phyloP scores from a whole-genome alignment of 2,797 vertebrate genomes.

The Sebastes itinus region DNA sequence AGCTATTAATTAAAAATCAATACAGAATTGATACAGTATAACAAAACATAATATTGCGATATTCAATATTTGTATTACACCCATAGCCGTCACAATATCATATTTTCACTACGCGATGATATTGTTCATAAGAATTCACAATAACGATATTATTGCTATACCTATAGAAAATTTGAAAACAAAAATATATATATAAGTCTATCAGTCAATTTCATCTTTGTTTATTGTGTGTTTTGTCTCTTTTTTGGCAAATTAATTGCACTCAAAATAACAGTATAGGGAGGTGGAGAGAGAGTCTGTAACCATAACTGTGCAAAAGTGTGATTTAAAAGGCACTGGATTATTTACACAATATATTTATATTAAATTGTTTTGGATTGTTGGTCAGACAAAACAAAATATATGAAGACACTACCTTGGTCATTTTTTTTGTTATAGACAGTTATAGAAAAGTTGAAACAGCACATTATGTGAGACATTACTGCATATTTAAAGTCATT shows the following conservation, averaged over 20 bases:
- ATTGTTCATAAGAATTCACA: not conserved
- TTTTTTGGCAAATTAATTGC: too few relatives aligned
- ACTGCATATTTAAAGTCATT: slow-evolving; percentile 17
- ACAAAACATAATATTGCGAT: too few relatives aligned
- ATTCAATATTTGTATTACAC: too few relatives aligned
- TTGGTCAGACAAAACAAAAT: too few relatives aligned
- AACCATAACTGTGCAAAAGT: not conserved
- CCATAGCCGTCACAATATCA: too few relatives aligned
- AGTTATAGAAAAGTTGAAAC: slow-evolving; percentile 12
- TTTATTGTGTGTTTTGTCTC: not conserved
- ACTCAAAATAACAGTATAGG: too few relatives aligned
- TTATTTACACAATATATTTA: not conserved
- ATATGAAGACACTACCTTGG: too few relatives aligned
- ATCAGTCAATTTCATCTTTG: not conserved
- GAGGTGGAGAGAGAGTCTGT: not conserved
- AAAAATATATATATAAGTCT: too few relatives aligned
- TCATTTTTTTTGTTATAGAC: too few relatives aligned
- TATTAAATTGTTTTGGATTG: too few relatives aligned
- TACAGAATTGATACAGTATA: too few relatives aligned
- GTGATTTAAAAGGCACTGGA: not conserved
- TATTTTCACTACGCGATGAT: not conserved
- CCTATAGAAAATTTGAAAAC: not conserved
- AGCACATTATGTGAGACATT: slow-evolving; percentile 16
- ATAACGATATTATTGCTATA: not conserved
- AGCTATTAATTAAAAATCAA: too few relatives aligned